phyloP scores from a whole-genome alignment of 2,113 vertebrate species.

The Bucco capensis region DNA sequence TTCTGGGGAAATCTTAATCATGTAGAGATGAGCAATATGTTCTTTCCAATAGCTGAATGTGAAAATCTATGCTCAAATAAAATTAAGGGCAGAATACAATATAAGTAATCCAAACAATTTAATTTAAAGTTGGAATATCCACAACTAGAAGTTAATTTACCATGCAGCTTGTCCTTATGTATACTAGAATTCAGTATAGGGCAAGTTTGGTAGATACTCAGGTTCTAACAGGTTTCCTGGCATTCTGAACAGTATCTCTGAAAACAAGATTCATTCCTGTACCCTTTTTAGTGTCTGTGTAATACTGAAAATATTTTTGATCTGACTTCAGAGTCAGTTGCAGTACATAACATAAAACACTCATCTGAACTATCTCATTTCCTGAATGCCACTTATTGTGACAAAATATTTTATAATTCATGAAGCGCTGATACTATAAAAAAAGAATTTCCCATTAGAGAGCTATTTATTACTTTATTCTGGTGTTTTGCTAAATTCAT shows the following conservation, averaged over 20 bases:
- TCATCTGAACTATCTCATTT: neutral
- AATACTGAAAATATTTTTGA: fast-evolving
- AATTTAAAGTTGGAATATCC: neutral
- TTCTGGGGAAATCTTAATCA: neutral
- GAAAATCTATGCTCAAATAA: neutral
- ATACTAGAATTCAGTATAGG: neutral
- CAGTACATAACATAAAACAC: fast-evolving
- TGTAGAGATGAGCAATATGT: neutral
- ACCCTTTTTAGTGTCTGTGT: neutral
- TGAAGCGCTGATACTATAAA: neutral
- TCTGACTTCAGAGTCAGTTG: neutral
- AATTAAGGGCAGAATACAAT: neutral
- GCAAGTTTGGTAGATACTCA: neutral
- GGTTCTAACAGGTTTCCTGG: neutral
- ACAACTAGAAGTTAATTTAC: neutral
- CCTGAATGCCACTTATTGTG: neutral
- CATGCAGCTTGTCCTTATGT: neutral
- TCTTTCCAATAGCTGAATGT: neutral
- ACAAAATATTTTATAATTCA: neutral
- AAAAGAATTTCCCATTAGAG: neutral
- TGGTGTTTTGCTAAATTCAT: neutral
- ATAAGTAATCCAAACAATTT: neutral
- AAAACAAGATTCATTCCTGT: neutral
- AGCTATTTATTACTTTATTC: neutral
- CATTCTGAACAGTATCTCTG: neutral